Evolutionary conservation across 2,888 invertebrate species (phyloP).

Genomic region (Psylliodes chrysocephalus): DNA sequence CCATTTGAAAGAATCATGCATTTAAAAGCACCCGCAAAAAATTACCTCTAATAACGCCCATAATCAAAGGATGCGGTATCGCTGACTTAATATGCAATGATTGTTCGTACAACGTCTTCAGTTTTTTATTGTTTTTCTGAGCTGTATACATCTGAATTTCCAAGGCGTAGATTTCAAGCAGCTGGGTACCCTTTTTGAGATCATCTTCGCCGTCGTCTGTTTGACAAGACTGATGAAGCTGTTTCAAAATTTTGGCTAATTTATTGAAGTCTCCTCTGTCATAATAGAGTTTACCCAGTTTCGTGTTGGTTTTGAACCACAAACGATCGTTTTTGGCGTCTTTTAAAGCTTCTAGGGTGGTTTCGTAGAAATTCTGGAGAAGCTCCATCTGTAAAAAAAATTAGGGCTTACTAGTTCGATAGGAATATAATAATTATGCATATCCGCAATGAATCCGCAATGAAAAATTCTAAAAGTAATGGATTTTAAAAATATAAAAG

Average conservation of each 20-base stretch:
- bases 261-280: slow-evolving; percentile 95
- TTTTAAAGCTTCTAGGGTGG: slow-evolving; percentile 90
- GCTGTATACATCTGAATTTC: slow-evolving; percentile 99
- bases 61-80: slow-evolving; percentile 99
- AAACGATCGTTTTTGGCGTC: slow-evolving; percentile 99
- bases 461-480: too few relatives aligned
- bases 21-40: too few relatives aligned
- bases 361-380: slow-evolving; percentile 98
- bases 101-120: slow-evolving; percentile 96
- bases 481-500: too few relatives aligned
- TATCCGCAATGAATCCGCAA: too few relatives aligned
- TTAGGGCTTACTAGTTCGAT: too few relatives aligned
- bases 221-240: slow-evolving; percentile 96
- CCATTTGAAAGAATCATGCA: too few relatives aligned
- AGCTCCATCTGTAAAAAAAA: slow-evolving; percentile 92
- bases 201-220: slow-evolving; percentile 98
- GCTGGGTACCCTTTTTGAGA: slow-evolving; percentile 95
- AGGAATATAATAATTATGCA: too few relatives aligned
- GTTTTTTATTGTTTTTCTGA: slow-evolving; percentile 98
- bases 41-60: slow-evolving; percentile 97
- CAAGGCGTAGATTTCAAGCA: slow-evolving; percentile 97
- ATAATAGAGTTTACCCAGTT: slow-evolving; percentile 97
- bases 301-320: slow-evolving; percentile 99
- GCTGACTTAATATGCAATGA: slow-evolving; percentile 98
- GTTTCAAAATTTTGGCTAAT: slow-evolving; percentile 95